phyloP scores from a whole-genome alignment of 30 jellyfish, hydroid and myxozoan species.

The Cassiopea xamachana region DNA sequence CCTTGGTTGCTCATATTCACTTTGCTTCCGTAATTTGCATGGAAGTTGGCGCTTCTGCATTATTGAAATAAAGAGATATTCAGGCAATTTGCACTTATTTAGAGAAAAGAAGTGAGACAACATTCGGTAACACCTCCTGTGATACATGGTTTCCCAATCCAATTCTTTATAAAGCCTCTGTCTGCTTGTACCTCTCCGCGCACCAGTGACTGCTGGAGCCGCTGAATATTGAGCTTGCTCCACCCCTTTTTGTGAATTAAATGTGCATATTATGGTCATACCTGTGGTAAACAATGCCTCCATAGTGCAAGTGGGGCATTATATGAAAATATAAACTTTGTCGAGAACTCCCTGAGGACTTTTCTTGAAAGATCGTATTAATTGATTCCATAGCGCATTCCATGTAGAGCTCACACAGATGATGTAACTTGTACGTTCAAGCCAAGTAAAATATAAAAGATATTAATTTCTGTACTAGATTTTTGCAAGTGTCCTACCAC shows the following conservation, averaged over 20 bases:
- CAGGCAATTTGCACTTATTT: not conserved
- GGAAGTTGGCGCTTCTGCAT: conserved; percentile 9
- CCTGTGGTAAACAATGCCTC: conserved; percentile 20
- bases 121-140: conserved; percentile 46
- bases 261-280: conserved; percentile 32
- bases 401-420: too few species aligned
- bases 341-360: not conserved
- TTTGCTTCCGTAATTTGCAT: not conserved
- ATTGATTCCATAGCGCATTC: too few species aligned
- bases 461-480: too few species aligned
- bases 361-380: too few species aligned
- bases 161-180: conserved; percentile 44
- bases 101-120: conserved; percentile 13
- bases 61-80: conserved; percentile 2
- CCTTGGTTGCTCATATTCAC: conserved; percentile 24
- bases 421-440: too few species aligned
- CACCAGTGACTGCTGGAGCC: conserved; percentile 37
- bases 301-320: conserved; percentile 7
- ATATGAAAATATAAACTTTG: not conserved
- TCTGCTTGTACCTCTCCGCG: conserved; percentile 32
- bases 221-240: conserved; percentile 45
- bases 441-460: too few species aligned
- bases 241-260: too few species aligned
- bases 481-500: too few species aligned
- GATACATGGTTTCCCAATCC: conserved; percentile 37